phyloP scores from a whole-genome alignment of 2,797 vertebrate species.

The Amblyraja radiata region DNA sequence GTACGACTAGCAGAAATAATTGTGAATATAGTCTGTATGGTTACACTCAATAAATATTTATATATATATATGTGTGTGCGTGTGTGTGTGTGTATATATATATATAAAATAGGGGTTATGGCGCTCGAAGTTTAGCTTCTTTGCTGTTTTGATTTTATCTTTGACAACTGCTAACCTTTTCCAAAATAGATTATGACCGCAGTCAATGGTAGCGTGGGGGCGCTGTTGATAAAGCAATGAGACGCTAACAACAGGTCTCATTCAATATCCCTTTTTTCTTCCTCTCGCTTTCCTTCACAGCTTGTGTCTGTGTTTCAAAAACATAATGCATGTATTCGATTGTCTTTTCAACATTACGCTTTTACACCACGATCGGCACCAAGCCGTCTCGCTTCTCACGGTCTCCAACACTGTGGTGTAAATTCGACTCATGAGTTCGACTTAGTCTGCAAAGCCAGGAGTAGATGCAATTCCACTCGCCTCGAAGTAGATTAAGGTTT shows the following conservation, averaged over 20 bases:
- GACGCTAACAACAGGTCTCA: background rate
- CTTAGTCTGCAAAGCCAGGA: background rate
- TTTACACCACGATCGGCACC: background rate
- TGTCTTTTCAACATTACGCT: slow-evolving; percentile 25
- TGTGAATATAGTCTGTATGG: background rate
- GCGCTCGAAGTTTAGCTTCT: background rate
- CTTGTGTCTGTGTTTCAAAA: slow-evolving; percentile 37
- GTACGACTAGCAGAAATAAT: background rate
- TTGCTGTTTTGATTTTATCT: slow-evolving; percentile 6
- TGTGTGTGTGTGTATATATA: background rate
- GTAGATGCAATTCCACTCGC: background rate
- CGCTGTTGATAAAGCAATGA: slow-evolving; percentile 37
- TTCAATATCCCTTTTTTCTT: background rate
- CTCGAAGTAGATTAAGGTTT: background rate
- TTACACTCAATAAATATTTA: background rate
- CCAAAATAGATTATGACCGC: background rate
- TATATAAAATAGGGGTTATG: background rate
- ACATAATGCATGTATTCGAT: slow-evolving; percentile 34
- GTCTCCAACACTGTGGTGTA: background rate
- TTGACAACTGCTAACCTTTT: slow-evolving; percentile 20
- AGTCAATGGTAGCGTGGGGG: slow-evolving; percentile 12
- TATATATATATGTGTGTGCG: too few relatives aligned
- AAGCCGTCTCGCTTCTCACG: background rate
- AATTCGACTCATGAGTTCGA: background rate
- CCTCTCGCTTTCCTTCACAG: slow-evolving; percentile 38